Percentiles rank a stretch among this genome's conserved stretches.
phyloP scores from a whole-genome alignment of 1,140 invertebrate genomes.

The Zaprionus vittiger region DNA sequence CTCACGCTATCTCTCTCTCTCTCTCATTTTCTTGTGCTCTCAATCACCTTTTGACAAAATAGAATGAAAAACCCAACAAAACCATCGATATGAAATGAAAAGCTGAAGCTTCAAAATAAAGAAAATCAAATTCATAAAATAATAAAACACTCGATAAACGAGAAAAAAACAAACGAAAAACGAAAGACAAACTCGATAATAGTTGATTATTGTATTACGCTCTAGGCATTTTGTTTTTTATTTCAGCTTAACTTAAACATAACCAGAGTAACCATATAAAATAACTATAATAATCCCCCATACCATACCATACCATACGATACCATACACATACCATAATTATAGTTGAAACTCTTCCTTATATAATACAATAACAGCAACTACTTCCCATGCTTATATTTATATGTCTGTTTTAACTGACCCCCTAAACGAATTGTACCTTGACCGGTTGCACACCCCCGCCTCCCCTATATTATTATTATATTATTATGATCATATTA shows the following conservation, averaged over 20 bases:
- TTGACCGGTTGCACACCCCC: slow-evolving; percentile 49
- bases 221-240: slow-evolving; percentile 31
- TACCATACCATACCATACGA: background rate
- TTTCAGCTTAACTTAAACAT: slow-evolving; percentile 21
- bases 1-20: background rate
- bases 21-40: background rate
- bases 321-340: slow-evolving; percentile 1
- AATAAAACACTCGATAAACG: slow-evolving; percentile 5
- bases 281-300: background rate
- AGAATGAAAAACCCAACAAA: slow-evolving; percentile 16
- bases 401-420: slow-evolving; percentile 67
- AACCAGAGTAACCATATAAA: background rate
- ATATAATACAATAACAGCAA: slow-evolving; percentile 16
- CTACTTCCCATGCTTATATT: slow-evolving; percentile 63
- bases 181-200: slow-evolving; percentile 30
- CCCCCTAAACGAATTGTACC: slow-evolving; percentile 69
- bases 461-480: slow-evolving; percentile 52
- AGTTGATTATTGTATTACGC: slow-evolving; percentile 12
- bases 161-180: slow-evolving; percentile 17
- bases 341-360: slow-evolving; percentile 1
- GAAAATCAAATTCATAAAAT: slow-evolving; percentile 13
- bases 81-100: slow-evolving; percentile 24
- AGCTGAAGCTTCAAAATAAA: slow-evolving; percentile 18
- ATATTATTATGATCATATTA: slow-evolving; percentile 52
- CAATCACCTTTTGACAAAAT: no score